Evolutionary conservation across 2,113 vertebrate genomes (phyloP).

Genomic region (Nansenia antarctica): DNA sequence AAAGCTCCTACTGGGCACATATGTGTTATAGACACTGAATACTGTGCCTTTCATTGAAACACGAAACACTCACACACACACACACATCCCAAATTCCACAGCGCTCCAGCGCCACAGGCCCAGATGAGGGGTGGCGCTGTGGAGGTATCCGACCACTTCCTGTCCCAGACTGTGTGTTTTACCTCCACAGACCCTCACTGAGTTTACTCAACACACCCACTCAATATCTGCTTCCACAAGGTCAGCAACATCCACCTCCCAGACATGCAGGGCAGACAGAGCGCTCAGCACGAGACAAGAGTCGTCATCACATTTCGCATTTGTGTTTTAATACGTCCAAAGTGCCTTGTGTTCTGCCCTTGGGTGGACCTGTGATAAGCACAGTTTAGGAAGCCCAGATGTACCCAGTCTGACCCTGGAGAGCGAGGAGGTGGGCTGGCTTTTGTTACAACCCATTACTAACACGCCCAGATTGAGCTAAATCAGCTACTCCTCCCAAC

Average conservation of each 20-base stretch:
- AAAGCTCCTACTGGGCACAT: too few relatives aligned
- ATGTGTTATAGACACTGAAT: too few relatives aligned
- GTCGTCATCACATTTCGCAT: too few relatives aligned
- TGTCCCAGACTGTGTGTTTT: constrained; percentile 40
- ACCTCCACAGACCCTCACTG: constrained; percentile 42
- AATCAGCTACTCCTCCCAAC: too few relatives aligned
- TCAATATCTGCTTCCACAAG: constrained; percentile 35
- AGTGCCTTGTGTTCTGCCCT: too few relatives aligned
- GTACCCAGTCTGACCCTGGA: too few relatives aligned
- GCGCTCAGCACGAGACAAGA: too few relatives aligned
- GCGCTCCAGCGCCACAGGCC: not conserved
- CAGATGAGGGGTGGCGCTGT: constrained; percentile 47
- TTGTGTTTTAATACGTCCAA: too few relatives aligned
- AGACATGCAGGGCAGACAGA: too few relatives aligned
- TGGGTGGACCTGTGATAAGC: too few relatives aligned
- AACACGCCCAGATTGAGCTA: not conserved
- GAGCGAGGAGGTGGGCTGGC: too few relatives aligned
- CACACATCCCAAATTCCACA: constrained; percentile 21
- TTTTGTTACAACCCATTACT: constrained; percentile 15
- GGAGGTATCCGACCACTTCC: constrained; percentile 61
- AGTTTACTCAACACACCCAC: constrained; percentile 2
- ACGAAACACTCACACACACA: constrained; percentile 29
- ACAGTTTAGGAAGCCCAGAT: too few relatives aligned
- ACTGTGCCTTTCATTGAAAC: constrained; percentile 41
- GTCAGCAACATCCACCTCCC: constrained; percentile 45